Evolutionary conservation across 2,888 invertebrate genomes (phyloP), one percentile per base, ranked within the genome.

Genomic region (Hemistola chrysoprasaria): DNA sequence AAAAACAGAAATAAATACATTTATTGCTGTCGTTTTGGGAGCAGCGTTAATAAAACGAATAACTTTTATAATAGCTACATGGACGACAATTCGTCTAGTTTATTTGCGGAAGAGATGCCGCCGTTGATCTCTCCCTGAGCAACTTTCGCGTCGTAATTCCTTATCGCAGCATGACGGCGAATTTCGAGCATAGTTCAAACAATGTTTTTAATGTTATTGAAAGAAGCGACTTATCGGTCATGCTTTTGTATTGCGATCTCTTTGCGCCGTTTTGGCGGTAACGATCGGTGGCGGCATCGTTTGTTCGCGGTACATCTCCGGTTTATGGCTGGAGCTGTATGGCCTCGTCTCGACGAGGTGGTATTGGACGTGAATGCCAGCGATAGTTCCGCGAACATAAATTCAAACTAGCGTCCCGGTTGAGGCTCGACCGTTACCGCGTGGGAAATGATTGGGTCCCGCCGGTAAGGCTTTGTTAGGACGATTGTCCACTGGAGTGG

Each of bases 361-460:
- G 83, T 62, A 74, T 78, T 84, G 84, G 75, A 77, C 65, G 58
- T 59, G 57, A 65, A 59, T 50, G 50, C 50, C 53, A 55, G 64
- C 68, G 66, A 70, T 69, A 65, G 71, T 73, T 77, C 73, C 78
- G 78, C 65, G 72, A 69, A 74, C 75, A 78, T 80, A 76, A 79
- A 77, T 82, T 77, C 78, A 78, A 78, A 78, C 76, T 80, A 76
- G 78, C 76, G 78, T 81, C 76, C 69, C 69, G 68, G 73, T 75
- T 75, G 76, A 74, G 74, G 71, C 60, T 65, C 72, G 74, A 82
- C 87, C 86, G 87, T 86, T 88, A 88, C 77, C 80, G 78, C 87
- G 87, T 88, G 87, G 87, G 87, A 88, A 86, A 82, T 81, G 81
- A 82, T 83, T 80, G 82, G 80, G 77, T 71, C 78, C 70, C 66